Evolutionary conservation across 2,113 vertebrate species (phyloP).

Genomic region (Corythornis vintsioides): DNA sequence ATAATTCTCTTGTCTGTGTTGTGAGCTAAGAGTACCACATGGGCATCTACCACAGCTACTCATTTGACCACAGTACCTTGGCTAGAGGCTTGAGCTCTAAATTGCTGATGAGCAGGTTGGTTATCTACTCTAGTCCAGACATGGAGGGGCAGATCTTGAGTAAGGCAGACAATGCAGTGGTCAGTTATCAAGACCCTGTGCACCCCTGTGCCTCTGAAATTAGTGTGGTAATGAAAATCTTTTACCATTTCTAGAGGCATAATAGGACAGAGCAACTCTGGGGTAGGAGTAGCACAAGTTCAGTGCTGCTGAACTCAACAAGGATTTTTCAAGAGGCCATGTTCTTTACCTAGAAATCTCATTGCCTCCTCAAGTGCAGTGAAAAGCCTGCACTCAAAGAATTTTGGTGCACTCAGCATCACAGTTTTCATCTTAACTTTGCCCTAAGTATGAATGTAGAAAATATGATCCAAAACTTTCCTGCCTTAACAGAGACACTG

Average conservation of each 20-base stretch:
- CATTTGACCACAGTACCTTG: neutral
- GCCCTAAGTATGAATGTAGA: neutral
- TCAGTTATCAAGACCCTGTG: neutral
- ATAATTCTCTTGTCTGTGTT: neutral
- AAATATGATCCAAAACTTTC: neutral
- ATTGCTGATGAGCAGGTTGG: neutral
- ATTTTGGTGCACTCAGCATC: neutral
- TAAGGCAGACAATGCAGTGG: neutral
- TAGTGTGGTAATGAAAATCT: neutral
- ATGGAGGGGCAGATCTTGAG: neutral
- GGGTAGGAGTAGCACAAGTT: neutral
- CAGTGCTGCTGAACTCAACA: neutral
- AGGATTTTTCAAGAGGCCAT: neutral
- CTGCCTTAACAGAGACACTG: neutral
- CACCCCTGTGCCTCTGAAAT: neutral
- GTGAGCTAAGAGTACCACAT: neutral
- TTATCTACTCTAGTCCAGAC: neutral
- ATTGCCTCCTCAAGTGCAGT: neutral
- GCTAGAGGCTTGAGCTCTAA: neutral
- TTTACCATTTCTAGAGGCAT: neutral
- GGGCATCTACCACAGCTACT: neutral
- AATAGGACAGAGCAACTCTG: neutral
- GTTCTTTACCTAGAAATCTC: neutral
- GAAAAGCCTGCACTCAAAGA: neutral
- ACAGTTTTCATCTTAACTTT: neutral